A percentile compares a stretch with the other conserved stretches of the same genome.
Evolutionary conservation across 2,888 invertebrate genomes (phyloP).

Genomic region (Syrista parreyssii): DNA sequence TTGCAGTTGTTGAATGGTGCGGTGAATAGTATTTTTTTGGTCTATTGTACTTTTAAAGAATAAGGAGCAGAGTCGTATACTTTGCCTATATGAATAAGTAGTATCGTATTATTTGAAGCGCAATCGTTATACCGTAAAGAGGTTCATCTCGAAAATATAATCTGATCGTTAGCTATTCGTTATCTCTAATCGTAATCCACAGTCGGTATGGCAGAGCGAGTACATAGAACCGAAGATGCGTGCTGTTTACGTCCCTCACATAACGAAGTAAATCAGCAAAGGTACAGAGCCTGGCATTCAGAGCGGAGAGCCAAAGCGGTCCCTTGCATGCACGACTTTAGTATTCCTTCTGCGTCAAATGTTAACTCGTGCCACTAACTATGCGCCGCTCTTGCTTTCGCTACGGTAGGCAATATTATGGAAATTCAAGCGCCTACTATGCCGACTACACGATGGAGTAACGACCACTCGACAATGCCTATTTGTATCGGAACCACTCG

Average conservation of each 20-base stretch:
- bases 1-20: neutral
- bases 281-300: neutral
- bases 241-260: slow-evolving; percentile 41
- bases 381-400: slow-evolving; percentile 43
- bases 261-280: slow-evolving; percentile 48
- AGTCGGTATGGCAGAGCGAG: slow-evolving; percentile 35
- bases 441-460: slow-evolving; percentile 25
- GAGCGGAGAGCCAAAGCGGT: slow-evolving; percentile 11
- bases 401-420: slow-evolving; percentile 43
- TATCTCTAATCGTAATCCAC: slow-evolving; percentile 44
- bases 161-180: slow-evolving; percentile 58
- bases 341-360: slow-evolving; percentile 62
- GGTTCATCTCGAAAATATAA: slow-evolving; percentile 54
- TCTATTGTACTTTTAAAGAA: neutral
- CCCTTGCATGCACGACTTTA: slow-evolving; percentile 35
- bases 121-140: slow-evolving; percentile 46
- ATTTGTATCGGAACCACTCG: slow-evolving; percentile 48
- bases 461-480: slow-evolving; percentile 38
- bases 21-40: neutral
- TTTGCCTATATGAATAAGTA: neutral
- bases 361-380: slow-evolving; percentile 58
- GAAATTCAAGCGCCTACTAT: slow-evolving; percentile 35
- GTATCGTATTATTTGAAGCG: neutral
- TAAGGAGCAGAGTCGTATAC: neutral
- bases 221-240: slow-evolving; percentile 28